Conservation (phyloP, 2,888 invertebrate genomes). For the Erebia ligea region DNA sequence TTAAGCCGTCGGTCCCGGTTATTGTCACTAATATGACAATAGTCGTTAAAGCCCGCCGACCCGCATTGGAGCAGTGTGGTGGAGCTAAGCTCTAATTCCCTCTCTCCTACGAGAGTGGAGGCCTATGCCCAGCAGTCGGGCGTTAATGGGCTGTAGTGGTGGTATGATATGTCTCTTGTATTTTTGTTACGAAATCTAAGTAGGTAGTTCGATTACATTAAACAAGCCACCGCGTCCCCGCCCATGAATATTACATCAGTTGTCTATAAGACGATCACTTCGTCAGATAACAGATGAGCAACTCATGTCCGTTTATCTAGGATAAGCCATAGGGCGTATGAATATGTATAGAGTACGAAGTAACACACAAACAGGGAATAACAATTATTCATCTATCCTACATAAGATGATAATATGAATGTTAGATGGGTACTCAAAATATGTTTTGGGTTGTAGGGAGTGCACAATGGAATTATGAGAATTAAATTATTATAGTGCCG, state of each 20-base stretch:
- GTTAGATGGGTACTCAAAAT: neutral
- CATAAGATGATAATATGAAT: slow-evolving; percentile 3
- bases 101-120: no score
- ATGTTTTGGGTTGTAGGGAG: neutral
- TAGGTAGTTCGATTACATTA: slow-evolving; percentile 54
- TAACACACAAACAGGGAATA: neutral
- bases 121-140: no score
- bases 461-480: neutral
- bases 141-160: no score
- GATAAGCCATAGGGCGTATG: slow-evolving; percentile 47
- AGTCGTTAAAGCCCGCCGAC: no score
- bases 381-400: slow-evolving; percentile 8
- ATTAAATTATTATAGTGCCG: neutral
- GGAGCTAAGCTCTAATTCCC: no score
- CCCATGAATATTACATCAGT: slow-evolving; percentile 75
- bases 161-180: neutral
- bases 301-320: slow-evolving; percentile 61
- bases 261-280: slow-evolving; percentile 62
- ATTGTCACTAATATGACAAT: no score
- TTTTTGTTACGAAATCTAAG: slow-evolving; percentile 14
- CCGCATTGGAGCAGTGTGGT: no score
- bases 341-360: slow-evolving; percentile 48
- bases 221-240: slow-evolving; percentile 67
- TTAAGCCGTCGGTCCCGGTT: no score
- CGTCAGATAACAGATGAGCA: slow-evolving; percentile 60